Base-by-base conservation (phyloP, 1,140 invertebrate species). In the Asbolus verrucosus region DNA sequence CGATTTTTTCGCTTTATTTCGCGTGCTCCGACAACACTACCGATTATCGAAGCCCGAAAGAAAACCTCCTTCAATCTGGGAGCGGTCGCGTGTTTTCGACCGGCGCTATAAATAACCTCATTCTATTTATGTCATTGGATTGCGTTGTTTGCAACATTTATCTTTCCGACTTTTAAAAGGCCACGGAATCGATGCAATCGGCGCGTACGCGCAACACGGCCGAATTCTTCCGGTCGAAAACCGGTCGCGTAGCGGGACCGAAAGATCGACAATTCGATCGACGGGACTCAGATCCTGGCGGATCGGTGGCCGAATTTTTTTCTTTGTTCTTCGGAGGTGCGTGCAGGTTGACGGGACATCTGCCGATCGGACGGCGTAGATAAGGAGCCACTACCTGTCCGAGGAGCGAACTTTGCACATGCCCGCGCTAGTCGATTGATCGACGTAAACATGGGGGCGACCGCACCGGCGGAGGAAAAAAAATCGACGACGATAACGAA, bases 91-190 rank as follows among this genome's bases (percentile, higher is more conserved):
- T 54, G 46, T 27, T n/a, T n/a, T 11, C 9, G 18, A 6, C 21
- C 21, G 5, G 4, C 41, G 19, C 21, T 54, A 54, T 54, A 54
- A 54, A 54, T 54, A 54, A 54, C 46, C 21, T n/a, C 6, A 54
- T 54, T 54, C 46, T 13, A 54, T 54, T 54, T 54, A 14, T 54
- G 46, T 54, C 46, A 50, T 36, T 36, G 21, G 21, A 50, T 50
- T 21, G 19, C 21, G 19, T 54, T 27, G 27, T 27, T 54, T 54
- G 46, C 46, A 54, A 54, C 27, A 54, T 54, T 54, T 36, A 36
- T 36, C 33, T 36, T 36, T 36, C 33, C 33, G 33, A 36, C 33
- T 2, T 36, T 36, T 54, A 54, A 54, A 54, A 54, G 46, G 46
- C 46, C 21, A 13, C 18, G 21, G 46, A 14, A 54, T 54, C 27